Evolutionary conservation across 2,888 invertebrate genomes (phyloP), one percentile per base, ranked within the genome.

Genomic region (Sesia apiformis): DNA sequence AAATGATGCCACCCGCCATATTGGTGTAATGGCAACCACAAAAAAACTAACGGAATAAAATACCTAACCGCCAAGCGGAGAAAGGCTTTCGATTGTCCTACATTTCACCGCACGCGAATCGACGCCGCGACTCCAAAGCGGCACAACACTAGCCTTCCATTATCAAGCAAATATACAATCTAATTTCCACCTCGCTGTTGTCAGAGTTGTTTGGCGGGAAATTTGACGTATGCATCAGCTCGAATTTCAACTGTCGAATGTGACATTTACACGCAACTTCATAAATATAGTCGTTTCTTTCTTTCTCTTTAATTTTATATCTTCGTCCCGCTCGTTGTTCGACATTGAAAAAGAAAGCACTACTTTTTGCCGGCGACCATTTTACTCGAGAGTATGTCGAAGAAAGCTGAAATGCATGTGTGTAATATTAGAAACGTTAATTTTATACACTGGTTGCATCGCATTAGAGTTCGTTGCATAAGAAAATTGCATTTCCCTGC

Each of bases 61-160:
- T 89, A 81, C 83, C 84, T 84, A 87, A 80, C 85, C 76, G 73
- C 78, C 78, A 70, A 74, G 73, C 76, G 83, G 89, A 89, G 89
- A 89, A 89, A 89, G 89, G 89, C 89, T 89, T 89, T 89, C 89
- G 88, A 85, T 89, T 89, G 89, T 84, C 86, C 89, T 76, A 89
- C 87, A 80, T 89, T 85, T 83, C 81, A 77, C 75, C 66, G 79
- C 86, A 86, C 83, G 87, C 88, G 82, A 84, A 80, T 76, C 74
- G 71, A 59, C 64, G 58, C 54, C 72, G 72, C 78, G 74, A 76
- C 78, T 70, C 62, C 69, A 64, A 73, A 81, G 74, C 76, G 68
- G 66, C 77, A 62, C 78, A 81, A 74, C 79, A 72, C 78, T 75
- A 71, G 58, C 64, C 55, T 56, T 60, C 59, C 53, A 62, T 61